A percentile compares a stretch with the other conserved stretches of the same genome.
phyloP scores from a whole-genome alignment of 92 coral and sea anemone species.

The Actinernus sp. region DNA sequence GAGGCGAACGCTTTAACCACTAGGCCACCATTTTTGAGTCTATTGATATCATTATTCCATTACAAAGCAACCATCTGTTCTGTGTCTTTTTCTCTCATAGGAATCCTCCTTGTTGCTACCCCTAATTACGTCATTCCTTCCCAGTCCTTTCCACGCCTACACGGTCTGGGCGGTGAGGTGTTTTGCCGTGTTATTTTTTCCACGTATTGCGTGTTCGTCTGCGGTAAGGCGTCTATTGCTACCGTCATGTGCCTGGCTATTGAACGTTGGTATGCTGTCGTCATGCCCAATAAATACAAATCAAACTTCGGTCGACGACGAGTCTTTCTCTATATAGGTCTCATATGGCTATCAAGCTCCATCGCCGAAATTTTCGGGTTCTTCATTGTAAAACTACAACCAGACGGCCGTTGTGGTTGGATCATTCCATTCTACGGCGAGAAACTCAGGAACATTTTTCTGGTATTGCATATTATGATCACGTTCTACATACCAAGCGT shows the following conservation, averaged over 20 bases:
- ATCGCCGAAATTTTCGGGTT: slow-evolving; percentile 51
- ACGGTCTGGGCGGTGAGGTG: slow-evolving; percentile 43
- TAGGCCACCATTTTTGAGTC: too few species aligned
- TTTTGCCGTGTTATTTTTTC: slow-evolving; percentile 76
- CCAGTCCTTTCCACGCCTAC: slow-evolving; percentile 23
- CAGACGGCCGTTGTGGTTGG: slow-evolving; percentile 42
- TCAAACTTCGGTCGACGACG: slow-evolving; percentile 44
- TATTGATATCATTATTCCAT: too few species aligned
- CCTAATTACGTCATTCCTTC: slow-evolving; percentile 54
- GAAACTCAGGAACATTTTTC: slow-evolving; percentile 25
- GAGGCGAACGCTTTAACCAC: too few species aligned
- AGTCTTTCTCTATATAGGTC: slow-evolving; percentile 34
- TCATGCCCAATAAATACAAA: slow-evolving; percentile 75
- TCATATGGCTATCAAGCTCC: slow-evolving; percentile 63
- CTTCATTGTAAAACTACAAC: slow-evolving; percentile 38
- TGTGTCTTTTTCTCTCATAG: slow-evolving; percentile 33
- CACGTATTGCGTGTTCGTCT: slow-evolving; percentile 70
- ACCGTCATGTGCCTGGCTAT: slow-evolving; percentile 81
- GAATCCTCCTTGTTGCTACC: slow-evolving; percentile 53
- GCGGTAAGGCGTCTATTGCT: slow-evolving; percentile 69
- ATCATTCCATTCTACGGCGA: slow-evolving; percentile 35
- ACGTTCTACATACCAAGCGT: slow-evolving; percentile 76
- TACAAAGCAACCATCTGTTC: too few species aligned
- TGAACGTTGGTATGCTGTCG: slow-evolving; percentile 89
- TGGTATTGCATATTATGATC: slow-evolving; percentile 54